A percentile compares a stretch with the other conserved stretches of the same genome.
These are phyloP conservation scores for Melanotus villosus DNA, from an alignment of 2,888 invertebrate species.

Conservation along the genomic window DNA sequence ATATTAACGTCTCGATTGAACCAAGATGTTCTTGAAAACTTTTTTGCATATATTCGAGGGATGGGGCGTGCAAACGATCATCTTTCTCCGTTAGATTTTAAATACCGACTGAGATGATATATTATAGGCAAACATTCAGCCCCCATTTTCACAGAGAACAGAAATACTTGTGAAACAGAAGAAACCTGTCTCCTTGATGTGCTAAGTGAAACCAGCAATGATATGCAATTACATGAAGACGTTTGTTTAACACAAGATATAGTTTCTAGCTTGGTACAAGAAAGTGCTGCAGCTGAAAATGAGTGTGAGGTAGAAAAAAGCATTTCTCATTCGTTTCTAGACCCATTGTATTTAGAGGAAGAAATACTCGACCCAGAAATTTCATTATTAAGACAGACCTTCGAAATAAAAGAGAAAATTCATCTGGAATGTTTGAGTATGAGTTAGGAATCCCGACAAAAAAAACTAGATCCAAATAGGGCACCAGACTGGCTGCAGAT, in stretches of 20 bases:
- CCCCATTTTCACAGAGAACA: constrained; percentile 19
- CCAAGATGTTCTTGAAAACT: too few species aligned
- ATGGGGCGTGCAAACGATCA: too few species aligned
- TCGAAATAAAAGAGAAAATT: constrained; percentile 44
- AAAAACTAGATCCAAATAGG: constrained; percentile 28
- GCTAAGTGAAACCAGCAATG: not conserved
- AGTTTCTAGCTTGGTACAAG: constrained; percentile 14
- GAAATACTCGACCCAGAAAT: constrained; percentile 37
- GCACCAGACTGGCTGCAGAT: constrained; percentile 43
- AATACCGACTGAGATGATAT: too few species aligned
- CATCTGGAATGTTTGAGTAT: constrained; percentile 40
- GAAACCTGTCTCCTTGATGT: not conserved
- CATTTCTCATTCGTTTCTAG: not conserved
- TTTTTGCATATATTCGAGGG: constrained; percentile 17
- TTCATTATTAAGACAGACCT: constrained; percentile 29
- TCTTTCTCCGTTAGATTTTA: not conserved
- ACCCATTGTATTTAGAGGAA: too few species aligned
- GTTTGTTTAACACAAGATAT: constrained; percentile 39
- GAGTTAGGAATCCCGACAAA: constrained; percentile 29
- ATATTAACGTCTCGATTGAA: too few species aligned
- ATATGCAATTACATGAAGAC: not conserved
- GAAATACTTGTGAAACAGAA: not conserved
- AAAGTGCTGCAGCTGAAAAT: constrained; percentile 25
- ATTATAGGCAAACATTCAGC: constrained; percentile 1
- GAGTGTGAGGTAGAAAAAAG: constrained; percentile 22